Conservation (phyloP, 2,113 vertebrate species). For the Aviceda subcristata region DNA sequence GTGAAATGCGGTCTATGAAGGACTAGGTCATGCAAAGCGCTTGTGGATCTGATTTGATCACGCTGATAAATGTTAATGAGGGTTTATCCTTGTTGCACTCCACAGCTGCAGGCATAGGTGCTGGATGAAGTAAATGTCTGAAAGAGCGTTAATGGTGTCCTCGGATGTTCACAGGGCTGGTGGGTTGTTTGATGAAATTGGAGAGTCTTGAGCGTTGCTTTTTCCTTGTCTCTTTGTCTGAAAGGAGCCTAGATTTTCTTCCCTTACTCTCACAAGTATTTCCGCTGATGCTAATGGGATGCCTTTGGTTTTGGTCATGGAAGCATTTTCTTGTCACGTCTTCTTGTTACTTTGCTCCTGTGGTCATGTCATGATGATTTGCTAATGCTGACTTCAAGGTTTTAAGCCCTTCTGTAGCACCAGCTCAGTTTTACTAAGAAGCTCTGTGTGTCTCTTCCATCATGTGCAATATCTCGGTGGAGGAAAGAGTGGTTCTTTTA, state of each 20-base stretch:
- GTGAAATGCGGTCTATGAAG: neutral
- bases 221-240: neutral
- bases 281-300: neutral
- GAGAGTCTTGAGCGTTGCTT: neutral
- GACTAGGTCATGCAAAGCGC: neutral
- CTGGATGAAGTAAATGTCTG: neutral
- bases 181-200: neutral
- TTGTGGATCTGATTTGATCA: neutral
- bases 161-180: neutral
- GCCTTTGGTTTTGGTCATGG: neutral
- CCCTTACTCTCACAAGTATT: neutral
- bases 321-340: neutral
- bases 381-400: neutral
- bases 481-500: neutral
- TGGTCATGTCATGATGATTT: neutral
- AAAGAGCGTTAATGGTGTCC: neutral
- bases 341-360: neutral
- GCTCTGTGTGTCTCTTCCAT: neutral
- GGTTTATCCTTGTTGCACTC: neutral
- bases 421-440: neutral
- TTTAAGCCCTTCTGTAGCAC: neutral
- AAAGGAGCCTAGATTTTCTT: neutral
- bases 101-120: neutral
- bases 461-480: neutral
- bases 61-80: accelerated